Base-by-base conservation (phyloP, 2,113 vertebrate genomes). In the Gasterosteus nipponicus region DNA sequence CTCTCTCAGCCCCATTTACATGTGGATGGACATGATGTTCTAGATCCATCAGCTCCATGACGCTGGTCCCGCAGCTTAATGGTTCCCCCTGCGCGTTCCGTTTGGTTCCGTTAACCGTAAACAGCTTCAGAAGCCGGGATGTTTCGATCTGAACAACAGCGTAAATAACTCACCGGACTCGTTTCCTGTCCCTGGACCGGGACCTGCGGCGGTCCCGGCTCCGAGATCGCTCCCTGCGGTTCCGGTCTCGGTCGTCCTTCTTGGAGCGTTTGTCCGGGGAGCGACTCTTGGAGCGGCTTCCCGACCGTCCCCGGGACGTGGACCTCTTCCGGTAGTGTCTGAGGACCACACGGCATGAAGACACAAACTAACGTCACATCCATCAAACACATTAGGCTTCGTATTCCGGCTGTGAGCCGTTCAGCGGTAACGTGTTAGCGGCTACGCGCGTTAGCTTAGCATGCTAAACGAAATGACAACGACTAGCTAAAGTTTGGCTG, bases 241-340 rank as follows among this genome's bases (percentile, higher is more conserved):
- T 93, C 1, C 95, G 90, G 22, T 95, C 94, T 11, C 97, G 93
- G 61, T 99, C 96, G 14, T 96, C 96, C 9, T 96, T 96, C 54
- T 98, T 99, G 14, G 94, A 94, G 78, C 97, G 95, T 79, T 98
- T 99, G 83, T 99, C 97, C 0, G 98, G 97, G 42, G 98, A 98
- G 0, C 96, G 97, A 59, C 98, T 99, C 75, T 97, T 94, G 0
- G 98, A 99, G 0, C 96, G 94, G 85, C 94, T 97, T 0, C 95
- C 96, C 0, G 98, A 98, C 11, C 98, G 94, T 0, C 97, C 97
- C 3, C 96, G 94, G 0, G 97, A 98, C 0, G 96, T 89, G 0
- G 98, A 98, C 3, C 97, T 96, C 72, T 99, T 99, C 73, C 98
- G 95, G 31, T 99, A 99, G 75, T 99, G 98, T 83, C 98, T 99